Percentiles rank a stretch among this genome's conserved stretches.
These are phyloP conservation scores for Aphaenogaster floridana DNA, from an alignment of 1,140 invertebrate genomes.

Conservation along the genomic window DNA sequence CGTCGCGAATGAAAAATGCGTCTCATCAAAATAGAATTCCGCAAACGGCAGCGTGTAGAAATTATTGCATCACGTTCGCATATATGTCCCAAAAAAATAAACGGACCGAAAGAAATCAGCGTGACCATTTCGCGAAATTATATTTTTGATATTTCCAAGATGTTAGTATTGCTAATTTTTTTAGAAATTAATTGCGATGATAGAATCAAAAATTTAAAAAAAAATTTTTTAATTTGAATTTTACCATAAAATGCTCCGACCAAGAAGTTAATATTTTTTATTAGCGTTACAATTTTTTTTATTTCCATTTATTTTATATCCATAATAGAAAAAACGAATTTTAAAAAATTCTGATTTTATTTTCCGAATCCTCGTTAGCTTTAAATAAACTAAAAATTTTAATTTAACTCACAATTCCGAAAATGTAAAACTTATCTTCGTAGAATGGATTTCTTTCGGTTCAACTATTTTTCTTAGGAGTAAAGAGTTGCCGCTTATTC, in stretches of 20 bases:
- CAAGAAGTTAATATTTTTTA: constrained; percentile 1
- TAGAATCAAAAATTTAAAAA: background rate
- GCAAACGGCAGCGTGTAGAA: constrained; percentile 71
- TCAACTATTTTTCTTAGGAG: constrained; percentile 46
- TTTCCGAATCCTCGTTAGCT: background rate
- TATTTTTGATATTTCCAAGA: background rate
- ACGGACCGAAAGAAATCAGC: constrained; percentile 22
- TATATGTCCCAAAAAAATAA: constrained; percentile 35
- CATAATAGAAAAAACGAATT: background rate
- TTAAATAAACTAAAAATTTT: constrained; percentile 7
- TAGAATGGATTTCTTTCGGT: constrained; percentile 7
- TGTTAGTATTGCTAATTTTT: background rate
- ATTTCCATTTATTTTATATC: background rate
- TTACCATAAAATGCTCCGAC: background rate
- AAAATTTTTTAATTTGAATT: background rate
- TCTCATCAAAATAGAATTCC: constrained; percentile 76
- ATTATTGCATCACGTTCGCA: constrained; percentile 72
- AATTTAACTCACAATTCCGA: background rate
- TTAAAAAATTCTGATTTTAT: constrained; percentile 4
- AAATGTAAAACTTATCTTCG: constrained; percentile 8
- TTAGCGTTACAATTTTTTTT: background rate
- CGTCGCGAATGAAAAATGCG: constrained; percentile 71
- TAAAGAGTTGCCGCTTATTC: constrained; percentile 39
- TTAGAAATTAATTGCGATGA: background rate
- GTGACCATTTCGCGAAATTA: background rate